Percentiles rank a stretch among this genome's conserved stretches.
Evolutionary conservation across 1,140 invertebrate genomes (phyloP).

Genomic region (Bombus confusus): DNA sequence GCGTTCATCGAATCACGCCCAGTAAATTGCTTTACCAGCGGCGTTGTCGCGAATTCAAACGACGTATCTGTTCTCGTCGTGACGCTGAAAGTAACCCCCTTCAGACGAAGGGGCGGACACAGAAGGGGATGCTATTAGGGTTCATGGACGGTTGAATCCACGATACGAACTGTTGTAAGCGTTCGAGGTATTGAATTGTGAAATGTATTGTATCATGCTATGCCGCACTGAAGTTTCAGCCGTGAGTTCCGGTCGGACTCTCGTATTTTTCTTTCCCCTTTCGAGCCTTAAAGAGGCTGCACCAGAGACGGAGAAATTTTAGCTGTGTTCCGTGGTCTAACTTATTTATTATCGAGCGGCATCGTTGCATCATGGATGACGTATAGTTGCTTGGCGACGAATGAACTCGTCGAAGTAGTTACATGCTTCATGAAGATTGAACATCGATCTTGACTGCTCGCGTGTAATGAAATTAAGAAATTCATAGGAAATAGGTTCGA

Average conservation of each 20-base stretch:
- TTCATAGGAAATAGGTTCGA: no score
- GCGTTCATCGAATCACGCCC: slow-evolving; percentile 21
- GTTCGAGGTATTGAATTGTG: background rate
- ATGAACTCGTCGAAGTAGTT: background rate
- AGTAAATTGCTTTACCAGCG: slow-evolving; percentile 26
- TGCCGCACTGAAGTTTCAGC: background rate
- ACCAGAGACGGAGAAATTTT: no score
- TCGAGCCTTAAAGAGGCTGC: no score
- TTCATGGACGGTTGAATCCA: background rate
- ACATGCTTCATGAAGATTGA: background rate
- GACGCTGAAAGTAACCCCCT: slow-evolving; percentile 21
- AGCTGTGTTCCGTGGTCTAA: no score
- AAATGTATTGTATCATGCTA: background rate
- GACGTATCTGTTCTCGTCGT: slow-evolving; percentile 11
- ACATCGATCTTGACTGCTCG: background rate
- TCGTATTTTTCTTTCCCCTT: no score
- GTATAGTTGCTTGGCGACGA: no score
- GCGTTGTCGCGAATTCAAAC: slow-evolving; percentile 19
- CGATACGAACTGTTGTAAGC: background rate
- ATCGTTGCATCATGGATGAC: no score
- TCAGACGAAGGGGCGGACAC: background rate
- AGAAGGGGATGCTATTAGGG: background rate
- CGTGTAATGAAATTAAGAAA: no score
- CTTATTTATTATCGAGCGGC: no score
- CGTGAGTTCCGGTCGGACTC: background rate